phyloP scores from a whole-genome alignment of 2,888 invertebrate species.

The Cephus nigrinus region DNA sequence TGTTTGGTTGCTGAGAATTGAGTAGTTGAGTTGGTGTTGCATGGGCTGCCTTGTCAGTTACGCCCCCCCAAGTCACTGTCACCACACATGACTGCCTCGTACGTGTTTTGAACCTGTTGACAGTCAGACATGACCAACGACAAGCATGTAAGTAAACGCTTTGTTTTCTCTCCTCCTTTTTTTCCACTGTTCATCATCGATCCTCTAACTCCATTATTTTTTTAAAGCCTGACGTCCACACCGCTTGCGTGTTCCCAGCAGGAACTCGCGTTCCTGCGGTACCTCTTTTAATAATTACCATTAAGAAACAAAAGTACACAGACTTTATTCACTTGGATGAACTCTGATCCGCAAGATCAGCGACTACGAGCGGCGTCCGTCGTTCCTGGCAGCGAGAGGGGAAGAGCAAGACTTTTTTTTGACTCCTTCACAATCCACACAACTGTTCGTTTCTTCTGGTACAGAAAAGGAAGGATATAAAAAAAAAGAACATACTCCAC shows the following conservation, averaged over 20 bases:
- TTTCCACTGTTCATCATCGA: background rate
- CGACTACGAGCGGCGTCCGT: background rate
- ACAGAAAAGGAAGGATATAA: background rate
- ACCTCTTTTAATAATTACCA: background rate
- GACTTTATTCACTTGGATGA: background rate
- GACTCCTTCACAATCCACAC: background rate
- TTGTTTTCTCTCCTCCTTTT: background rate
- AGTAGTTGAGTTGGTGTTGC: slow-evolving; percentile 41
- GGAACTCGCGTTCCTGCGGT: background rate
- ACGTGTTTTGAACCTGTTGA: slow-evolving; percentile 31
- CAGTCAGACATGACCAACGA: slow-evolving; percentile 59
- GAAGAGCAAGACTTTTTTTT: background rate
- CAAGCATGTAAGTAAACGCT: slow-evolving; percentile 57
- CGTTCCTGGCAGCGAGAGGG: background rate
- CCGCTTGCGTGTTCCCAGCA: background rate
- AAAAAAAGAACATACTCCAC: background rate
- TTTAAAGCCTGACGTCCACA: background rate
- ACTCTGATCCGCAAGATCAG: background rate
- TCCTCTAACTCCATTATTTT: background rate
- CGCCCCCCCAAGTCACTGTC: slow-evolving; percentile 19
- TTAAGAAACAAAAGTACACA: background rate
- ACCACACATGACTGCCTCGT: slow-evolving; percentile 35
- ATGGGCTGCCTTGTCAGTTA: slow-evolving; percentile 41
- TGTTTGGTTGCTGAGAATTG: slow-evolving; percentile 30
- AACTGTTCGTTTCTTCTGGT: background rate